Evolutionary conservation across 53 echinoderm and acorn worm genomes (phyloP).

Genomic region (Luidia sarsii): DNA sequence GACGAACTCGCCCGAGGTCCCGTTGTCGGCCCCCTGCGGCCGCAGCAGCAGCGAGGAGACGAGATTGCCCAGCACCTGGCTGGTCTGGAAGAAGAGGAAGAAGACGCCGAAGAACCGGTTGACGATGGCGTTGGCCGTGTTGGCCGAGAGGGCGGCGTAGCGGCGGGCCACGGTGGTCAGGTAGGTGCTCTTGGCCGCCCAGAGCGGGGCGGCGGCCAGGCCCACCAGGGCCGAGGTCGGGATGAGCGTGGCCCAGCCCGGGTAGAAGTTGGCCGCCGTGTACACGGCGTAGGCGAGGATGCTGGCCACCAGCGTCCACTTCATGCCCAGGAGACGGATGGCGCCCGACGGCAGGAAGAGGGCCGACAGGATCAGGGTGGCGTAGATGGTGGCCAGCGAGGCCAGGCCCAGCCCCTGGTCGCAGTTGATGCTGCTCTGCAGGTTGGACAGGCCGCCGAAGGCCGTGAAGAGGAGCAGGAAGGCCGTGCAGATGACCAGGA

Average conservation of each 20-base stretch:
- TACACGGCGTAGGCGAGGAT: constrained; percentile 78
- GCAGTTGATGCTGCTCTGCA: constrained; percentile 97
- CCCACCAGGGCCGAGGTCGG: constrained; percentile 92
- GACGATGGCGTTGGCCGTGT: constrained; percentile 66
- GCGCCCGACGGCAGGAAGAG: constrained; percentile 61
- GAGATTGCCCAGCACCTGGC: constrained; percentile 87
- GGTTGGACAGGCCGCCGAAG: constrained; percentile 86
- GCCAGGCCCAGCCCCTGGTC: constrained; percentile 89
- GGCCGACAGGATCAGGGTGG: constrained; percentile 75
- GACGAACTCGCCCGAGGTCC: constrained; percentile 26
- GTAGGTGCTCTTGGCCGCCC: constrained; percentile 92
- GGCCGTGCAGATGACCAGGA: constrained; percentile 68
- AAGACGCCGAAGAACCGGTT: constrained; percentile 92
- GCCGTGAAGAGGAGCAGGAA: constrained; percentile 90
- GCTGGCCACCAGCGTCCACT: constrained; percentile 77
- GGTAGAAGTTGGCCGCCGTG: constrained; percentile 82
- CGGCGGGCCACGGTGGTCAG: constrained; percentile 72
- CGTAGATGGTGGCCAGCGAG: constrained; percentile 85
- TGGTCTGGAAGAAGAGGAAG: constrained; percentile 91
- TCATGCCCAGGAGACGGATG: constrained; percentile 83
- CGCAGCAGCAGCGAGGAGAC: constrained; percentile 82
- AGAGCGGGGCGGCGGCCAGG: constrained; percentile 88
- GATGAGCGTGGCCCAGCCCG: constrained; percentile 89
- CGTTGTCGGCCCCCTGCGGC: constrained; percentile 8
- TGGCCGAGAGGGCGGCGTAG: constrained; percentile 65